These are phyloP conservation scores for Xanthia icteritia DNA, from an alignment of 2,888 invertebrate species.

Conservation along the genomic window DNA sequence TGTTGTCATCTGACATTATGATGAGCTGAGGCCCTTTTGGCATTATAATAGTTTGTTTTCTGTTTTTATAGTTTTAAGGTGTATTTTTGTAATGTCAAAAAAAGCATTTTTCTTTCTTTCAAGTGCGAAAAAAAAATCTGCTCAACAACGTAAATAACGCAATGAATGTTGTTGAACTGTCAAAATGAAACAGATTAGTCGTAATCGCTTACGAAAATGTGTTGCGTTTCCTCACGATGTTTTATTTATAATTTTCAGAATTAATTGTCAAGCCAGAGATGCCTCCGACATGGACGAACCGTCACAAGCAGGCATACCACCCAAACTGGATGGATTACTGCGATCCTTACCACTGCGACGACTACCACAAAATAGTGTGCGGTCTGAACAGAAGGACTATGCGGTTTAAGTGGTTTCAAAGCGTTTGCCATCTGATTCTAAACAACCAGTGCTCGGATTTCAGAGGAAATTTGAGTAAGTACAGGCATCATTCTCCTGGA, in stretches of 20 bases:
- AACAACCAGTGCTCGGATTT: slow-evolving; percentile 77
- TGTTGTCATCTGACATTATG: no score
- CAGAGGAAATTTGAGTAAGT: slow-evolving; percentile 79
- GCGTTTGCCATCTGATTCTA: slow-evolving; percentile 78
- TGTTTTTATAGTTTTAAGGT: no score
- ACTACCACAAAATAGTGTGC: slow-evolving; percentile 75
- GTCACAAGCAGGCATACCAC: slow-evolving; percentile 59
- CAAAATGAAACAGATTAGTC: no score
- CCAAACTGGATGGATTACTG: slow-evolving; percentile 83
- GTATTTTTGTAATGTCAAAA: no score
- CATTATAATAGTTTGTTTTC: no score
- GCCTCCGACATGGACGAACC: slow-evolving; percentile 61
- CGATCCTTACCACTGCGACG: slow-evolving; percentile 82
- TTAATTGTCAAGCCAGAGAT: slow-evolving; percentile 73
- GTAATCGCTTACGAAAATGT: no score
- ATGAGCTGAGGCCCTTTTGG: no score
- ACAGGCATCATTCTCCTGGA: neutral
- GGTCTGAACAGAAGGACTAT: slow-evolving; percentile 75
- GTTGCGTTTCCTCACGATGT: no score
- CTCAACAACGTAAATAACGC: no score
- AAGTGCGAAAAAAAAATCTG: no score
- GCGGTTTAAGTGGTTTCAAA: slow-evolving; percentile 83
- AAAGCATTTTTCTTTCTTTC: no score
- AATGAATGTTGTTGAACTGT: no score
- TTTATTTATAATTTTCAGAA: slow-evolving; percentile 56